These are phyloP conservation scores for Lypha dubia DNA, from an alignment of 2,888 invertebrate species.

Conservation along the genomic window DNA sequence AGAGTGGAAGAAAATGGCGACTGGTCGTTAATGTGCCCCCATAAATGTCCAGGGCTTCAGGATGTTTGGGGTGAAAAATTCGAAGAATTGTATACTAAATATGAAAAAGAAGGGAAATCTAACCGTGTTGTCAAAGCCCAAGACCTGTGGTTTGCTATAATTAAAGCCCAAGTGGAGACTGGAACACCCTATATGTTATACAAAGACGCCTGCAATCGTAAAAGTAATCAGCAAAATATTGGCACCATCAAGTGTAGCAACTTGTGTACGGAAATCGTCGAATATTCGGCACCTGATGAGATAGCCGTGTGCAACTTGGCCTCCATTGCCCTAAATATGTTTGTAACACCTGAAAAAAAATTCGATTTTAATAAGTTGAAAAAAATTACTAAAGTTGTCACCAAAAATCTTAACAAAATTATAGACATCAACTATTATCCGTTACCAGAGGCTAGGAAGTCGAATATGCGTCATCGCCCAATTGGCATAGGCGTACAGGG, in stretches of 20 bases:
- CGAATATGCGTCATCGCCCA: constrained; percentile 94
- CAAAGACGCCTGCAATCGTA: constrained; percentile 97
- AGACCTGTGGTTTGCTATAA: constrained; percentile 95
- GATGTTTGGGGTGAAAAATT: constrained; percentile 98
- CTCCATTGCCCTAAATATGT: constrained; percentile 98
- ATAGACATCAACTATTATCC: constrained; percentile 99
- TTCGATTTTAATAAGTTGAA: constrained; percentile 95
- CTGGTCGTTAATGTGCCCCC: constrained; percentile 99
- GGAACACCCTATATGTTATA: constrained; percentile 99
- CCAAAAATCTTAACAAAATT: constrained; percentile 96
- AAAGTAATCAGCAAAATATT: constrained; percentile 98
- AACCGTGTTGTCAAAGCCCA: constrained; percentile 91
- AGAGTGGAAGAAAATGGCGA: constrained; percentile 92
- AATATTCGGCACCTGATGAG: constrained; percentile 96
- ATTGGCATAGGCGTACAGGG: constrained; percentile 98
- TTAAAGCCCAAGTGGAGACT: constrained; percentile 97
- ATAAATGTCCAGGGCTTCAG: constrained; percentile 93
- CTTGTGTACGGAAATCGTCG: constrained; percentile 98
- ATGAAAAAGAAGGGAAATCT: constrained; percentile 91
- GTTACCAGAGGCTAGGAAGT: constrained; percentile 92
- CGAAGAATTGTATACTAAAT: constrained; percentile 92
- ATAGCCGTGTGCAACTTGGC: constrained; percentile 99
- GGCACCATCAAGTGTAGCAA: constrained; percentile 99
- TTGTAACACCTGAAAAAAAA: constrained; percentile 89
- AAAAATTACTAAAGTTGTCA: constrained; percentile 93